Evolutionary conservation across 2,797 vertebrate genomes (phyloP), one percentile per base, ranked within the genome.

Genomic region (Chelidonichthys spinosus): DNA sequence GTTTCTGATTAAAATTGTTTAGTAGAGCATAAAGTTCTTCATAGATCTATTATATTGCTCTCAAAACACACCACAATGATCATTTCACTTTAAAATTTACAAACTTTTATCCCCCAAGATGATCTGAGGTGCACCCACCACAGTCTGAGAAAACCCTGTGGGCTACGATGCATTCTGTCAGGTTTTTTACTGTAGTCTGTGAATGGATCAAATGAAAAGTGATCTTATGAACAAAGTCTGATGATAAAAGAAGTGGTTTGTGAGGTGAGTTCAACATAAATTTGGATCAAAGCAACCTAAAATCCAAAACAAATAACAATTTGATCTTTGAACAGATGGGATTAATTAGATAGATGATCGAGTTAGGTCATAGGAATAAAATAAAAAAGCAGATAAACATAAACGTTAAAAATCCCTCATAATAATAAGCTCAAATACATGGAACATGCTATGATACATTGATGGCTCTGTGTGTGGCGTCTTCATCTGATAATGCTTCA

Each of bases 401-500:
- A n/a, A 37, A 15, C 1, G 18, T 40, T 42, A 4, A 44, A 69
- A 64, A n/a, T 17, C 36, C 17, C 8, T 49, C 4, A 6, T 17
- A 47, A 3, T 15, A 42, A 3, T 11, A 33, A n/a, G 6, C 10
- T 33, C 39, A 11, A 53, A 67, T n/a, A 39, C 11, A 40, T 40
- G 37, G 17, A 11, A 40, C 37, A 11, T 11, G 55, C 4, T 13
- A 43, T 32, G 9, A 44, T 40, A 49, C 11, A 58, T 9, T 42
- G 4, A 53, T 44, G 13, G 7, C 40, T 17, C 44, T 5, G 10
- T 40, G 9, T 56, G 35, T 0, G 46, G 36, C 42, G 35, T 50
- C 10, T 13, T 64, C 25, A 60, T 55, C 15, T 11, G 43, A 72
- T 60, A 56, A 61, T 13, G 42, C 42, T 36, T 52, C 25, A 63